Evolutionary conservation across 2,113 vertebrate genomes (phyloP).

Genomic region (Dascyllus trimaculatus): DNA sequence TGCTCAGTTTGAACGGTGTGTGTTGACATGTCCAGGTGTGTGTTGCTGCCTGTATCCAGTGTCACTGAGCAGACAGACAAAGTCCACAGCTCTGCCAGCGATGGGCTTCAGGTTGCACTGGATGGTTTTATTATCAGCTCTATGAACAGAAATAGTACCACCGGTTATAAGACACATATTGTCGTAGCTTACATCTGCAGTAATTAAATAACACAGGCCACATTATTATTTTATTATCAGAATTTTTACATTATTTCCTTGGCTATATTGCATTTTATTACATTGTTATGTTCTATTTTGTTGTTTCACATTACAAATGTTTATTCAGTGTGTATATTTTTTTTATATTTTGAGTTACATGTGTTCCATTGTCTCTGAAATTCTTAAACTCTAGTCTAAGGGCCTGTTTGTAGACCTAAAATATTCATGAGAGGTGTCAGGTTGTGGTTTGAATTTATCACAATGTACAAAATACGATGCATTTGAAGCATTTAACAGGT

Average conservation of each 20-base stretch:
- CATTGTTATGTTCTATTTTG: not conserved
- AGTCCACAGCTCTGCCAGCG: not conserved
- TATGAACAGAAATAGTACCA: not conserved
- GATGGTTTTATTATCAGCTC: not conserved
- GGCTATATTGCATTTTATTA: too few species aligned
- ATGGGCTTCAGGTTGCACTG: slow-evolving; percentile 2
- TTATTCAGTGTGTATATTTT: too few species aligned
- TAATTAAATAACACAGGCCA: not conserved
- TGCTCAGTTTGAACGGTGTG: not conserved
- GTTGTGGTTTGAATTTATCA: too few species aligned
- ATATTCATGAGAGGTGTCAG: too few species aligned
- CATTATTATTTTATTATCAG: not conserved
- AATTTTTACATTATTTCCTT: too few species aligned
- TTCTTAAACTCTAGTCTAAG: too few species aligned
- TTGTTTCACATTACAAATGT: too few species aligned
- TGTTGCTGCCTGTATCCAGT: slow-evolving; percentile 18
- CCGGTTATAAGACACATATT: not conserved
- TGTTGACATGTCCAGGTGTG: not conserved
- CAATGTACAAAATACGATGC: too few species aligned
- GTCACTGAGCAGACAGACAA: not conserved
- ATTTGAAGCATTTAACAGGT: too few species aligned
- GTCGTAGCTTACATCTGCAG: not conserved
- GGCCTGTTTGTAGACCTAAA: too few species aligned
- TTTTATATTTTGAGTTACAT: too few species aligned
- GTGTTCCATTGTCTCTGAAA: too few species aligned